A percentile compares a stretch with the other conserved stretches of the same genome.
Evolutionary conservation across 2,113 vertebrate species (phyloP).

Genomic region (Ptyas mucosa): DNA sequence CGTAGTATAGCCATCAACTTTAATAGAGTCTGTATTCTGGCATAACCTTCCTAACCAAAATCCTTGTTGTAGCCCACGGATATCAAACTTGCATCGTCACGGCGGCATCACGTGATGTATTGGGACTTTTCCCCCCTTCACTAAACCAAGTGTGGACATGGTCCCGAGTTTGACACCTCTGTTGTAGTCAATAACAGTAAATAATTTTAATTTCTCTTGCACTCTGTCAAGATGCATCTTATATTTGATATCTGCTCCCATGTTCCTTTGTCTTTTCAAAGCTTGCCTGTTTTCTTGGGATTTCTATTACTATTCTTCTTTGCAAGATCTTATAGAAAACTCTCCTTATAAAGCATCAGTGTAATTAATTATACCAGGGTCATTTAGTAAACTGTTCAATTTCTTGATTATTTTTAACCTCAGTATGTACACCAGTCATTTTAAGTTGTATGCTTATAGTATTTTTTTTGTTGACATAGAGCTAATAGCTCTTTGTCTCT

Average conservation of each 20-base stretch:
- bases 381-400: background rate
- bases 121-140: too few species aligned
- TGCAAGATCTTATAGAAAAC: background rate
- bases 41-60: background rate
- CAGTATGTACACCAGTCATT: background rate
- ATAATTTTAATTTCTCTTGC: background rate
- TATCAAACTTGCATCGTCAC: too few species aligned
- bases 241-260: background rate
- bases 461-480: background rate
- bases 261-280: background rate
- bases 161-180: too few species aligned
- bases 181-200: background rate
- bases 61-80: too few species aligned
- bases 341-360: background rate
- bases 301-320: background rate
- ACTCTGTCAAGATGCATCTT: background rate
- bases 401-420: background rate
- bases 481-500: background rate
- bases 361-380: too few species aligned
- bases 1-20: background rate
- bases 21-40: background rate
- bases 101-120: too few species aligned
- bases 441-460: background rate
- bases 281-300: background rate
- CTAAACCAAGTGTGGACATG: too few species aligned